Conservation (phyloP, 2,113 vertebrate genomes). For the Mionectes macconnelli region DNA sequence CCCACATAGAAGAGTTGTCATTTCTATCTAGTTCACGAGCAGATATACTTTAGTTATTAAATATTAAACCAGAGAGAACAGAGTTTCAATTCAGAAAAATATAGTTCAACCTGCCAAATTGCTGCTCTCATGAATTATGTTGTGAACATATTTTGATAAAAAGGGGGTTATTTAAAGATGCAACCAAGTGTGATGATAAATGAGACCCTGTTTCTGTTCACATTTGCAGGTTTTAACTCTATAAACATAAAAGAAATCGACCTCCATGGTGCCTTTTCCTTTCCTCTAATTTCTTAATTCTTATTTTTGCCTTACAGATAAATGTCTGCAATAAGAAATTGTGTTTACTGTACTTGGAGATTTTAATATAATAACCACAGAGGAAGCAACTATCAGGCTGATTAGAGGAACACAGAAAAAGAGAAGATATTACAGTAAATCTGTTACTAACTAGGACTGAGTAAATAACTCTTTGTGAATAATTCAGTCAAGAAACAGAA, state of each 20-base stretch:
- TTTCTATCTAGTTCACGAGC: slow-evolving; percentile 27
- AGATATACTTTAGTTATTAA: slow-evolving; percentile 43
- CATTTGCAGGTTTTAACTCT: slow-evolving; percentile 51
- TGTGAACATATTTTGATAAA: slow-evolving; percentile 44
- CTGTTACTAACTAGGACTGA: background rate
- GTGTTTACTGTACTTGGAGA: background rate
- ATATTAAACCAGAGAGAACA: slow-evolving; percentile 41
- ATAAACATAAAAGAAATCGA: slow-evolving; percentile 67
- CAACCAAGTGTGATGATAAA: slow-evolving; percentile 62
- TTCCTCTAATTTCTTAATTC: background rate
- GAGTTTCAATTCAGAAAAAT: background rate
- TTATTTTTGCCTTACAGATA: background rate
- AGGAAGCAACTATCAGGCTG: slow-evolving; percentile 5
- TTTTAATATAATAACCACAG: slow-evolving; percentile 30
- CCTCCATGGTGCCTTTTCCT: background rate
- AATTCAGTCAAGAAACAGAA: background rate
- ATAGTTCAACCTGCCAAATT: slow-evolving; percentile 23
- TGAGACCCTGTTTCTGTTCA: slow-evolving; percentile 30
- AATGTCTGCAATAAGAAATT: slow-evolving; percentile 55
- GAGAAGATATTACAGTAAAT: background rate
- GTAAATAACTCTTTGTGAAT: slow-evolving; percentile 26
- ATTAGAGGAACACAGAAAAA: background rate
- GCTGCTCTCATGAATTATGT: slow-evolving; percentile 49
- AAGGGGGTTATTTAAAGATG: slow-evolving; percentile 62
- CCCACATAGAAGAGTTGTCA: slow-evolving; percentile 38